Percentiles rank a stretch among this genome's conserved stretches.
These are phyloP conservation scores for Poeciliopsis turrubarensis DNA, from an alignment of 2,113 vertebrate species.

Conservation along the genomic window DNA sequence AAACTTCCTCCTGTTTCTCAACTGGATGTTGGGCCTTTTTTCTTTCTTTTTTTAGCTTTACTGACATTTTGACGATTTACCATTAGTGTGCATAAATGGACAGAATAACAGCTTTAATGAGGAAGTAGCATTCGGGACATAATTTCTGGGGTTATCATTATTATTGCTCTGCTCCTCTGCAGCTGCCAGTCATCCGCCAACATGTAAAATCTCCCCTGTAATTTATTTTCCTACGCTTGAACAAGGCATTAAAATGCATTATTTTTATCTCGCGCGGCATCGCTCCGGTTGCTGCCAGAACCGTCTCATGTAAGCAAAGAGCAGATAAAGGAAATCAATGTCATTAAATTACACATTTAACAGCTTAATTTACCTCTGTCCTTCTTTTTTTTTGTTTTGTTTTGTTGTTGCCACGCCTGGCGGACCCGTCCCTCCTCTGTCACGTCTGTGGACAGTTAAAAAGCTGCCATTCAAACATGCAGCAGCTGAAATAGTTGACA, in stretches of 20 bases:
- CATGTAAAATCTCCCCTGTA: conserved; percentile 20
- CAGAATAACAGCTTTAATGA: background rate
- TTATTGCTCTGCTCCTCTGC: conserved; percentile 23
- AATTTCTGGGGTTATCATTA: conserved; percentile 17
- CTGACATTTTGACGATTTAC: background rate
- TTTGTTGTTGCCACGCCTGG: background rate
- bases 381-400: too few relatives aligned
- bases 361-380: background rate
- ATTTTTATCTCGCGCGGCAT: conserved; percentile 5
- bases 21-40: background rate
- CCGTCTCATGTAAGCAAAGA: conserved; percentile 20
- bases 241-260: conserved; percentile 11
- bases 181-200: conserved; percentile 14
- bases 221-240: conserved; percentile 5
- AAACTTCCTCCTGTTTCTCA: background rate
- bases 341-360: background rate
- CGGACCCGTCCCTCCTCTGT: conserved; percentile 8
- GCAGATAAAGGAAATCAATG: conserved; percentile 1
- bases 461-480: conserved; percentile 39
- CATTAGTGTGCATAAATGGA: background rate
- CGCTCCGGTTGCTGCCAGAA: background rate
- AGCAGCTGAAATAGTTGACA: conserved; percentile 8
- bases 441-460: conserved; percentile 25
- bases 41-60: background rate
- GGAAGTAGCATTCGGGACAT: background rate